These are phyloP conservation scores for Chamaetylas fuelleborni DNA, from an alignment of 2,113 vertebrate species.

Conservation along the genomic window DNA sequence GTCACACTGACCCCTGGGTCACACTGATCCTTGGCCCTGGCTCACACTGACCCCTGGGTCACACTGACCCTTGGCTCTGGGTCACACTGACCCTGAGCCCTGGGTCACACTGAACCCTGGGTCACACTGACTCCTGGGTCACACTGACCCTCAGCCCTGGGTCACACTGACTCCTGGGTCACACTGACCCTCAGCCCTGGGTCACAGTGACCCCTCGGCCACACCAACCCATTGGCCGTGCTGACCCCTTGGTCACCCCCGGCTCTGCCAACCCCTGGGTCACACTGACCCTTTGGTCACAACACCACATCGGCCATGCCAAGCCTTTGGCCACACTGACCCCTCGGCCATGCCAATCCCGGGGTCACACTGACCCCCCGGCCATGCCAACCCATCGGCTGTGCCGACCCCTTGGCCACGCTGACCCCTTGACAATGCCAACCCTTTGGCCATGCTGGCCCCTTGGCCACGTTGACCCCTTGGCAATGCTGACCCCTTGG, in stretches of 20 bases:
- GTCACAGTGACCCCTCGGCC: neutral
- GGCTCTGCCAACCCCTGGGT: neutral
- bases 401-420: neutral
- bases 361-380: neutral
- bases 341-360: neutral
- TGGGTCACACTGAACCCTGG: neutral
- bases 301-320: too few relatives aligned
- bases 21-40: too few relatives aligned
- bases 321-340: neutral
- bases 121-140: neutral
- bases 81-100: too few relatives aligned
- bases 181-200: too few relatives aligned
- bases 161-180: neutral
- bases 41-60: too few relatives aligned
- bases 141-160: neutral
- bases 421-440: neutral
- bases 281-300: neutral
- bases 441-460: neutral
- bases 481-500: neutral
- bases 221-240: rapidly evolving
- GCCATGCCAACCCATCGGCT: neutral
- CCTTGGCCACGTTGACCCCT: rapidly evolving
- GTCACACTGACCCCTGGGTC: neutral
- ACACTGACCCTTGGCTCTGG: too few relatives aligned
- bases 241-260: neutral